A percentile compares a stretch with the other conserved stretches of the same genome.
Evolutionary conservation across 1,140 invertebrate species (phyloP).

Genomic region (Drosophila nasuta): DNA sequence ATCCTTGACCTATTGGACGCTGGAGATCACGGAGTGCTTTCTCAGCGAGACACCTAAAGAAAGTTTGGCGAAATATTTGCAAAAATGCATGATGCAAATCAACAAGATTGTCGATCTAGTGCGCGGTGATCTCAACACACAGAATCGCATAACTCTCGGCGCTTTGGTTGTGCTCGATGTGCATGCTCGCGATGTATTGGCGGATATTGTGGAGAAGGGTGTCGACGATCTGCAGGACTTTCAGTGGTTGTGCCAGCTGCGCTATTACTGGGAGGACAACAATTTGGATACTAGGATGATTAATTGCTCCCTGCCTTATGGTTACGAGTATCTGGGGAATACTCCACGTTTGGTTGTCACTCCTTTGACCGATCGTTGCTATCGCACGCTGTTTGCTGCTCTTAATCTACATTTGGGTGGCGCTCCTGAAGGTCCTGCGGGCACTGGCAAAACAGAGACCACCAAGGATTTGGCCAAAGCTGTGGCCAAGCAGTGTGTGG

Average conservation of each 20-base stretch:
- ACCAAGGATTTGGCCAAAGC: slow-evolving; percentile 98
- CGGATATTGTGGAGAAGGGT: slow-evolving; percentile 89
- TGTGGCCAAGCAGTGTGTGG: slow-evolving; percentile 97
- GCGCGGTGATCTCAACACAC: slow-evolving; percentile 92
- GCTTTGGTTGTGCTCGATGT: slow-evolving; percentile 96
- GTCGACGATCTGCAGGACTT: slow-evolving; percentile 92
- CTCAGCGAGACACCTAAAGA: slow-evolving; percentile 85
- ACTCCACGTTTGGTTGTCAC: slow-evolving; percentile 95
- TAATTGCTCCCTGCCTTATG: slow-evolving; percentile 95
- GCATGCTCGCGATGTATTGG: slow-evolving; percentile 94
- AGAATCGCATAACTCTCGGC: slow-evolving; percentile 95
- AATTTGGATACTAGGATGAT: slow-evolving; percentile 94
- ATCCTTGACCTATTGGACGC: slow-evolving; percentile 95
- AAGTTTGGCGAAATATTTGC: slow-evolving; percentile 86
- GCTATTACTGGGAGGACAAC: slow-evolving; percentile 97
- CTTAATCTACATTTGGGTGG: slow-evolving; percentile 94
- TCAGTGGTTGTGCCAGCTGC: slow-evolving; percentile 95
- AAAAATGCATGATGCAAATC: slow-evolving; percentile 89
- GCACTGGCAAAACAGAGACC: slow-evolving; percentile 98
- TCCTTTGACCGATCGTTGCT: slow-evolving; percentile 96
- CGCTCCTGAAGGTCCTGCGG: slow-evolving; percentile 97
- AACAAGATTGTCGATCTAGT: slow-evolving; percentile 94
- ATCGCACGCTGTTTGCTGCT: slow-evolving; percentile 96
- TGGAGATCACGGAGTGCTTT: slow-evolving; percentile 91
- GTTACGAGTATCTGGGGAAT: slow-evolving; percentile 98